A percentile compares a stretch with the other conserved stretches of the same genome.
phyloP scores from a whole-genome alignment of 2,113 vertebrate species.

The Prietella phreatophila region DNA sequence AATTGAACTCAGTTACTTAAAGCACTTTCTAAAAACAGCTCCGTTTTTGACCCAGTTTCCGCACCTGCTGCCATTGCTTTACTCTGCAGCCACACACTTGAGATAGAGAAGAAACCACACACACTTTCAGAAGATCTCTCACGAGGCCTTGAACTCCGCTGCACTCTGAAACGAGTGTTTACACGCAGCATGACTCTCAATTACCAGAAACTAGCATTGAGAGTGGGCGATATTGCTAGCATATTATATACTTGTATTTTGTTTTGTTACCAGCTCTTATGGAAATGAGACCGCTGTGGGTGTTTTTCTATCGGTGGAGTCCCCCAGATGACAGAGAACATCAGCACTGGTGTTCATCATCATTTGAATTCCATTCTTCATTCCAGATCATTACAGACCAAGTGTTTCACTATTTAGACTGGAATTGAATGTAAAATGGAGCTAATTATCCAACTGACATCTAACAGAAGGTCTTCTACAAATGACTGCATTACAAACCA shows the following conservation, averaged over 20 bases:
- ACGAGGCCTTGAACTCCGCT: background rate
- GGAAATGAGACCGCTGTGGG: background rate
- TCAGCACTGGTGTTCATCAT: background rate
- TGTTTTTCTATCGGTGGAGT: background rate
- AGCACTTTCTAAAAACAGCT: constrained; percentile 28
- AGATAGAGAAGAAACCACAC: constrained; percentile 15
- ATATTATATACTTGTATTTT: background rate
- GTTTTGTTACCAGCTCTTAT: background rate
- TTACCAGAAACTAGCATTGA: constrained; percentile 13
- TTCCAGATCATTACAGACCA: background rate
- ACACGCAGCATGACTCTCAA: background rate
- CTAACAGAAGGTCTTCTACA: background rate
- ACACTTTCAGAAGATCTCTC: constrained; percentile 24
- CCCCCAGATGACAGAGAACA: background rate
- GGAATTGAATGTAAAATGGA: background rate
- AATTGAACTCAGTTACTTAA: background rate
- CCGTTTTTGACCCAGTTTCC: background rate
- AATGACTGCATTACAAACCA: background rate
- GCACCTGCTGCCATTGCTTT: constrained; percentile 47
- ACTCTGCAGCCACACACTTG: constrained; percentile 12
- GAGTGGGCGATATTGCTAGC: background rate
- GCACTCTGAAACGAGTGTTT: constrained; percentile 5
- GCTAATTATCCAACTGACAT: background rate
- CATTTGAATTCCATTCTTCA: background rate
- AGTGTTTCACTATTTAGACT: background rate